Base-by-base conservation (phyloP, 2,888 invertebrate genomes). In the Biston betularia region DNA sequence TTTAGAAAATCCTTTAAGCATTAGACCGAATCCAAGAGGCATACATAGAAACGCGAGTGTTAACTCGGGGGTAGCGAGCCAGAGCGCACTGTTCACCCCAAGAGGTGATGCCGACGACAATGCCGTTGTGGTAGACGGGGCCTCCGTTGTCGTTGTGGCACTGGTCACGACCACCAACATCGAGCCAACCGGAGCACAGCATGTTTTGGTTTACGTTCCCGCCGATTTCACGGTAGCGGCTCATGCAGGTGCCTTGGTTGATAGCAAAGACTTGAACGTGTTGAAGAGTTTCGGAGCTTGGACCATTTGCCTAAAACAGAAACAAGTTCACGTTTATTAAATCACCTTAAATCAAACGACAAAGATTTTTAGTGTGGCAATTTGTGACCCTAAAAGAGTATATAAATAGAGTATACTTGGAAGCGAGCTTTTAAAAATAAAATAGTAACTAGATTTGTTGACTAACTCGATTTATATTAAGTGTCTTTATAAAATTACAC, bases 111-210 rank as follows among this genome's bases (percentile, higher is more conserved):
- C 83, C 82, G 49, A 82, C 77, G 9, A 81, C 66, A 38, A 80
- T 63, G 9, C 60, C 58, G 65, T 80, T 78, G 74, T 82, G 79
- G 70, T 71, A 83, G 8, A 89, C 81, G 38, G 90, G 88, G 44
- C 89, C 85, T 1, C 89, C 90, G 34, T 83, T 83, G 73, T 88
- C 90, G 2, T 86, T 86, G 58, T 79, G 80, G 79, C 90, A 90
- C 78, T 87, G 86, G 68, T 85, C 89, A 34, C 89, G 87, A 24
- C 89, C 89, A 3, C 89, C 88, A 0, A 85, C 82, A 52, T 85
- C 82, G 50, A 88, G 73, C 81, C 80, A 82, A 4, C 87, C 89
- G 8, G 87, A 77, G 74, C 89, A 89, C 65, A 89, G 42, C 85
- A 86, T 80, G 69, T 79, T 81, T 40, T 66, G 73, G 10, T 78